Conservation (phyloP, 64 coral and sea anemone genomes). For the Montipora capricornis region DNA sequence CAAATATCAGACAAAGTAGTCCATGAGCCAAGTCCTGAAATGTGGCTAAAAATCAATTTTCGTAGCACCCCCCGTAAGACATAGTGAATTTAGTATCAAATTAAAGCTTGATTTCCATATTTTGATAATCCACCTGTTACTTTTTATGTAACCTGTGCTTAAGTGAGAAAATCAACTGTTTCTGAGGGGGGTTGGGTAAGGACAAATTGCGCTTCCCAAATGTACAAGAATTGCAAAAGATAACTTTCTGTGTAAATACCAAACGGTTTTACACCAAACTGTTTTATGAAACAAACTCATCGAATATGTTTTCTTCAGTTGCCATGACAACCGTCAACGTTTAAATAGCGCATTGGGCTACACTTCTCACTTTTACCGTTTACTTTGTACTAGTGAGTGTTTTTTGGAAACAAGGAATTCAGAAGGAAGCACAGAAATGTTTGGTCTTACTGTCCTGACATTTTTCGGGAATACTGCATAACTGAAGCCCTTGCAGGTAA, state of each 20-base stretch:
- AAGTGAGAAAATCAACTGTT: slow-evolving; percentile 42
- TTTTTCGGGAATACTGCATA: no score
- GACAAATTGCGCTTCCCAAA: background rate
- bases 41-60: slow-evolving; percentile 18
- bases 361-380: no score
- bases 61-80: slow-evolving; percentile 64
- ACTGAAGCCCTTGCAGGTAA: no score
- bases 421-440: no score
- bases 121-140: no score
- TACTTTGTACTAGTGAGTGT: no score
- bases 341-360: no score
- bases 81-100: background rate
- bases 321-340: no score
- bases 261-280: background rate
- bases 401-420: no score
- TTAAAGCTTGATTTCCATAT: background rate
- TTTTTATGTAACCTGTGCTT: background rate
- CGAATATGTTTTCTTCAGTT: no score
- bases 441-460: no score
- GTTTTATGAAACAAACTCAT: no score
- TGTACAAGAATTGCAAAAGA: background rate
- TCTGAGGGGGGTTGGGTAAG: slow-evolving; percentile 20
- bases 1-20: background rate
- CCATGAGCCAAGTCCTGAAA: background rate
- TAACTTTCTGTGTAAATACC: background rate